A percentile compares a stretch with the other conserved stretches of the same genome.
These are phyloP conservation scores for Nannobrachium achirus DNA, from an alignment of 2,113 vertebrate genomes.

Conservation along the genomic window DNA sequence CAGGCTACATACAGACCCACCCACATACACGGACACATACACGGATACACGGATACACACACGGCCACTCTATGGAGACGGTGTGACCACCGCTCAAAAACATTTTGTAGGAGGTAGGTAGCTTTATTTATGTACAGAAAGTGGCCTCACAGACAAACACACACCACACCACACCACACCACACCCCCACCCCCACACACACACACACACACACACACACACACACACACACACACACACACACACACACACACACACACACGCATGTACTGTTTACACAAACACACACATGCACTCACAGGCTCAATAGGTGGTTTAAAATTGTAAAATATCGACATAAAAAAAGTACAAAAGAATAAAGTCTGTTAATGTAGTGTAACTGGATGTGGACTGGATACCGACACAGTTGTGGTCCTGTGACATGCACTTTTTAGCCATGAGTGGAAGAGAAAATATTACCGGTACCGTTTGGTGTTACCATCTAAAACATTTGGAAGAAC, in stretches of 20 bases:
- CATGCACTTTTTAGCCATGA: background rate
- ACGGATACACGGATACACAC: too few relatives aligned
- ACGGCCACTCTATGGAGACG: background rate
- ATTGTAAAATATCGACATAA: conserved; percentile 56
- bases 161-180: too few relatives aligned
- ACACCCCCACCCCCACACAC: too few relatives aligned
- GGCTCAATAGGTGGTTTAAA: conserved; percentile 34
- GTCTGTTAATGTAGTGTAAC: conserved; percentile 23
- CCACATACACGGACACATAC: too few relatives aligned
- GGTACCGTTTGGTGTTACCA: too few relatives aligned
- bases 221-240: conserved; percentile 32
- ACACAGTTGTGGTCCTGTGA: too few relatives aligned
- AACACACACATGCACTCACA: conserved; percentile 35
- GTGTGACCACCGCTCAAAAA: background rate
- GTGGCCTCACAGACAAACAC: conserved; percentile 8
- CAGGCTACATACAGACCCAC: too few relatives aligned
- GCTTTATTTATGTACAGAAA: conserved; percentile 31
- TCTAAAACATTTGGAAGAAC: too few relatives aligned
- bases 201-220: conserved; percentile 29
- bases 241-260: conserved; percentile 29
- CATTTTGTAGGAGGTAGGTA: conserved; percentile 29
- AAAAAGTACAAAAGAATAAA: conserved; percentile 31
- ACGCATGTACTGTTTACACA: too few relatives aligned
- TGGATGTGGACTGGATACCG: too few relatives aligned
- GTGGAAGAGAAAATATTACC: background rate